A percentile compares a stretch with the other conserved stretches of the same genome.
phyloP scores from a whole-genome alignment of 2,888 invertebrate species.

The Ganaspis brasiliensis region DNA sequence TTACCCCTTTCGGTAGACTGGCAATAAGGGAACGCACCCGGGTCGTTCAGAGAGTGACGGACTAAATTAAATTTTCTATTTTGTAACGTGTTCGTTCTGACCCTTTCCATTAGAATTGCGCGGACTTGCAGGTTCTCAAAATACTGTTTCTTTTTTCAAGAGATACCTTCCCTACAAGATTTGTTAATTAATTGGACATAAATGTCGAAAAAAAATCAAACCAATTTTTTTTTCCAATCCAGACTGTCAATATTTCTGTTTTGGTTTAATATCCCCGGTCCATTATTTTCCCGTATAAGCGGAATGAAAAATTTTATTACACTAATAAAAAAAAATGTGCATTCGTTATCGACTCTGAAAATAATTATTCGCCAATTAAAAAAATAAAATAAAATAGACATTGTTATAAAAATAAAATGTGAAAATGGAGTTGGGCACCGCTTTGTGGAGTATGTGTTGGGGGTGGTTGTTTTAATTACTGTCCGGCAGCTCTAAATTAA shows the following conservation, averaged over 20 bases:
- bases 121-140: slow-evolving; percentile 69
- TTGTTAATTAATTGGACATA: too few species aligned
- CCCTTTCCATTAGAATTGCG: slow-evolving; percentile 67
- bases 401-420: not conserved
- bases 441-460: slow-evolving; percentile 74
- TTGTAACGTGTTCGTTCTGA: slow-evolving; percentile 69
- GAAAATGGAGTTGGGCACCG: slow-evolving; percentile 71
- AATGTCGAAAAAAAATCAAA: too few species aligned
- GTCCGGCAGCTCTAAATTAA: slow-evolving; percentile 80
- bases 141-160: slow-evolving; percentile 41
- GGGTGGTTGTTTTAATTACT: slow-evolving; percentile 80
- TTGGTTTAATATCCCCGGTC: too few species aligned
- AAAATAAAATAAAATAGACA: not conserved
- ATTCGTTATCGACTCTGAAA: not conserved
- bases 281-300: not conserved
- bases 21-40: slow-evolving; percentile 54
- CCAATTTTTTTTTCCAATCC: too few species aligned
- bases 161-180: slow-evolving; percentile 34
- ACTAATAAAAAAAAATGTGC: not conserved
- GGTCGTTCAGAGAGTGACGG: slow-evolving; percentile 64
- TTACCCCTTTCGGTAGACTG: slow-evolving; percentile 36
- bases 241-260: too few species aligned
- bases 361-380: slow-evolving; percentile 1
- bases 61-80: slow-evolving; percentile 76
- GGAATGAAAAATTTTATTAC: slow-evolving; percentile 40